These are phyloP conservation scores for Agapornis roseicollis DNA, from an alignment of 2,113 vertebrate species.

Conservation along the genomic window DNA sequence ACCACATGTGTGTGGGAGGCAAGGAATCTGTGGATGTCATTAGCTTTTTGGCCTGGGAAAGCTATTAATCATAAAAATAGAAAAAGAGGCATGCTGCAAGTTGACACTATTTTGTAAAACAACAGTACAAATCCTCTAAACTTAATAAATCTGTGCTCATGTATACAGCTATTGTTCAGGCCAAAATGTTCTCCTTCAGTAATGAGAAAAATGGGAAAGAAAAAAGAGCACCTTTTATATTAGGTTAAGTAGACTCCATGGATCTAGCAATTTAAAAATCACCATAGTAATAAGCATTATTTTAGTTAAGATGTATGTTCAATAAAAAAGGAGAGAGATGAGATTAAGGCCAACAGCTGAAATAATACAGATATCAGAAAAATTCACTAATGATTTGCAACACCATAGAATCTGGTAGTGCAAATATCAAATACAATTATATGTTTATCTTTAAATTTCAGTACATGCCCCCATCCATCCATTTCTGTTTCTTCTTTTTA, in stretches of 20 bases:
- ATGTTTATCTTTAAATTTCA: not conserved
- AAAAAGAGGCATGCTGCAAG: not conserved
- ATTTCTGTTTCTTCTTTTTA: not conserved
- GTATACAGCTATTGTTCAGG: not conserved
- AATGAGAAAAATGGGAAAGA: not conserved
- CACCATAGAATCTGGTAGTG: not conserved
- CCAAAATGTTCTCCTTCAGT: not conserved
- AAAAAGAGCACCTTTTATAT: not conserved
- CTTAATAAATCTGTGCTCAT: not conserved
- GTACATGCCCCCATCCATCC: not conserved
- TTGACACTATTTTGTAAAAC: slow-evolving; percentile 21
- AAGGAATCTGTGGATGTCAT: slow-evolving; percentile 11
- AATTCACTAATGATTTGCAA: not conserved
- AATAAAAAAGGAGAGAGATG: not conserved
- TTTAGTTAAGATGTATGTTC: not conserved
- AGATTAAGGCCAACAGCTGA: not conserved
- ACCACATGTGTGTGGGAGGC: slow-evolving; percentile 9
- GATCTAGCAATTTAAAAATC: slow-evolving; percentile 28
- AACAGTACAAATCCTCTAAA: slow-evolving; percentile 19
- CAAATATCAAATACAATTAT: not conserved
- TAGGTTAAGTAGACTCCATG: not conserved
- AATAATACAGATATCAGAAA: not conserved
- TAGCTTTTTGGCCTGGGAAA: slow-evolving; percentile 25
- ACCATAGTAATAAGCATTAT: not conserved
- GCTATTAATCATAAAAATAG: not conserved